Evolutionary conservation across 2,888 invertebrate species (phyloP), one percentile per base, ranked within the genome.

Genomic region (Oligia strigilis): DNA sequence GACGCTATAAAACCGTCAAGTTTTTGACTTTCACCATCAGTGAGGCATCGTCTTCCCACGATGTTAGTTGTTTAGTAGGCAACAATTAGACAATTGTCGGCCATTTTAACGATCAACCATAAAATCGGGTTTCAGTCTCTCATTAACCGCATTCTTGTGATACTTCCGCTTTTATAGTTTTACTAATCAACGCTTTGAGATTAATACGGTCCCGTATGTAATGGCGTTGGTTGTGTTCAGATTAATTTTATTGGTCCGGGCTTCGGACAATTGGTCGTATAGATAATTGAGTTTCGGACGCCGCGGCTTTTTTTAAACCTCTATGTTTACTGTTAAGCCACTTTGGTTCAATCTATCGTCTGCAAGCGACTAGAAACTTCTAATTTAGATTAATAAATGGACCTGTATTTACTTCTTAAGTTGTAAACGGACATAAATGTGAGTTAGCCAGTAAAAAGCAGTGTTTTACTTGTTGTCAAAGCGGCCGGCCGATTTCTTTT

Each of bases 81-180:
- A 96, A 97, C 96, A 97, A 97, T 97, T 96, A 96, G 96, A 97
- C 97, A 97, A 97, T 97, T 96, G 97, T 95, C 96, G 96, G 95
- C 94, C 95, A 94, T 94, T 96, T 96, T 96, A 96, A 96, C 96
- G 96, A 95, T 95, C 95, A 91, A 89, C 95, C 94, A 96, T 96
- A 97, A 97, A 97, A 96, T 95, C 95, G 93, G 94, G 95, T 95
- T 96, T 95, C 94, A 95, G 95, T 88, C 94, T 94, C 96, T 96
- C 96, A 97, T 96, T 97, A 96, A 96, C 96, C 96, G 95, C 97
- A 97, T 97, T 97, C 97, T 94, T 96, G 93, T 95, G 96, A 96
- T 96, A 97, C 96, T 97, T 97, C 97, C 96, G 96, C 96, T 96
- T 97, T 97, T 97, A 97, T 97, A 97, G 97, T 96, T 96, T 96